These are phyloP conservation scores for Pseudanteris insignis DNA, from an alignment of 2,888 invertebrate species.

Conservation along the genomic window DNA sequence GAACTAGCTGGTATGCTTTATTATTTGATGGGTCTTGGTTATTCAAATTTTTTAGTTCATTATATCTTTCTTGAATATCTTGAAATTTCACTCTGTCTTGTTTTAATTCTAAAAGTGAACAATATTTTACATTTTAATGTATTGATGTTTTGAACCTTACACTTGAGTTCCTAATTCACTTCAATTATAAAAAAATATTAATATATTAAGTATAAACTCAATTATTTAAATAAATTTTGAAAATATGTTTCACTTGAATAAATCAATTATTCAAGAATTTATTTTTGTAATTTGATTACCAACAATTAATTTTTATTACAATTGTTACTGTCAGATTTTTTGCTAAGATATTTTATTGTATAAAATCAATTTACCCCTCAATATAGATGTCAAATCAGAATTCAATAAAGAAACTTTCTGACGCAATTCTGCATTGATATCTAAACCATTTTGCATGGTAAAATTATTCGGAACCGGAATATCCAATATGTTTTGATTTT, in stretches of 20 bases:
- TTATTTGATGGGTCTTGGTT: constrained; percentile 66
- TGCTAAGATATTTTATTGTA: not conserved
- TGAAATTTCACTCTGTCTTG: constrained; percentile 74
- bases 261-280: too few relatives aligned
- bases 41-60: constrained; percentile 68
- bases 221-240: too few relatives aligned
- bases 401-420: constrained; percentile 48
- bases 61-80: constrained; percentile 74
- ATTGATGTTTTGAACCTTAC: too few relatives aligned
- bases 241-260: too few relatives aligned
- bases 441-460: constrained; percentile 49
- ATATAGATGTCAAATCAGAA: constrained; percentile 50
- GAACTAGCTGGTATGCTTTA: constrained; percentile 66
- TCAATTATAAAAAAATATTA: not conserved
- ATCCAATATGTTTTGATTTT: constrained; percentile 16
- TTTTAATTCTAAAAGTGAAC: constrained; percentile 69
- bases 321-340: too few relatives aligned
- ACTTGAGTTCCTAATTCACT: too few relatives aligned
- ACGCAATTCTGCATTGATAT: constrained; percentile 52
- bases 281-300: too few relatives aligned
- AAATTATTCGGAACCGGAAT: constrained; percentile 49
- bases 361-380: constrained; percentile 49
- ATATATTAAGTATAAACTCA: too few relatives aligned
- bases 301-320: too few relatives aligned
- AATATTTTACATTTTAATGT: too few relatives aligned